A percentile compares a stretch with the other conserved stretches of the same genome.
Evolutionary conservation across 64 coral and sea anemone genomes (phyloP).

Genomic region (Pachyseris speciosa): DNA sequence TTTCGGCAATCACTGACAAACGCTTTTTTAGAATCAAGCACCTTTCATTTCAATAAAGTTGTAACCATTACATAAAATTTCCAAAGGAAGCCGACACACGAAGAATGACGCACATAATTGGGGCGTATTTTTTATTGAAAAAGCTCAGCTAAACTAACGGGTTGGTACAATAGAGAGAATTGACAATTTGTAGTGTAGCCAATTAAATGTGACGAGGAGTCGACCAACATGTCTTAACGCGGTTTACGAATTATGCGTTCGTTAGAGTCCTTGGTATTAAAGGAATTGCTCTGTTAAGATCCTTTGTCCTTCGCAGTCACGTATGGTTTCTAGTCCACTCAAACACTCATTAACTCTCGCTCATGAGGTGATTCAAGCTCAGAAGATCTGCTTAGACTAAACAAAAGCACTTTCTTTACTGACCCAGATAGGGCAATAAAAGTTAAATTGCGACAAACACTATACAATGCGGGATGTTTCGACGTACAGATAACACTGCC

Average conservation of each 20-base stretch:
- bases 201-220: background rate
- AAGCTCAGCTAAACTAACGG: conserved; percentile 8
- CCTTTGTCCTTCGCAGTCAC: conserved; percentile 12
- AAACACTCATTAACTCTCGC: too few species aligned
- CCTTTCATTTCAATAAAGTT: conserved; percentile 7
- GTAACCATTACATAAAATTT: conserved; percentile 49
- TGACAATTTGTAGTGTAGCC: conserved; percentile 8
- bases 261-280: background rate
- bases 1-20: conserved; percentile 6
- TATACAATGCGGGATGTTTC: conserved; percentile 55
- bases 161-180: background rate
- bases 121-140: conserved; percentile 23
- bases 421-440: conserved; percentile 65
- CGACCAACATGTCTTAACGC: background rate
- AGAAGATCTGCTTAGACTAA: conserved; percentile 13
- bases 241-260: background rate
- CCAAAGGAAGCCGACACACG: conserved; percentile 13
- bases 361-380: background rate
- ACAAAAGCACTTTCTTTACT: conserved; percentile 48
- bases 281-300: conserved; percentile 2
- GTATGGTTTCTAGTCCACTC: background rate
- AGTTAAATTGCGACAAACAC: conserved; percentile 56
- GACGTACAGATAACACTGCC: conserved; percentile 62
- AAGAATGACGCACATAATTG: conserved; percentile 28
- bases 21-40: background rate